These are phyloP conservation scores for Propithecus deckenii DNA, from an alignment of 2,797 vertebrate genomes.

Conservation along the genomic window DNA sequence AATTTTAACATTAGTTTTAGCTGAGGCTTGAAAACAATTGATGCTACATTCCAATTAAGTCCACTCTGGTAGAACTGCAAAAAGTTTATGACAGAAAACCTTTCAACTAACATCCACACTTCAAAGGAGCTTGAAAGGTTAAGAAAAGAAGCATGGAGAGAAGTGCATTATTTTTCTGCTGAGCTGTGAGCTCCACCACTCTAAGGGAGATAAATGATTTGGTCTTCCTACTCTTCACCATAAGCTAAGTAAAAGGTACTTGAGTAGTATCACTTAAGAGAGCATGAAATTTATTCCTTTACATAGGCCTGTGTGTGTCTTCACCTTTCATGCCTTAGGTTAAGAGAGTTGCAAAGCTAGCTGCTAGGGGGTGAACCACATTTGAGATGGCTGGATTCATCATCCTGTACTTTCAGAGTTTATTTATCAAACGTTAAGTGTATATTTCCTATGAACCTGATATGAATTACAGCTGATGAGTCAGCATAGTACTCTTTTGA, in stretches of 20 bases:
- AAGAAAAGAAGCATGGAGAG: neutral
- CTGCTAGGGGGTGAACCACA: neutral
- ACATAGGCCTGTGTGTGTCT: neutral
- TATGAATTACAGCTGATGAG: neutral
- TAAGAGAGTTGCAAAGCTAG: neutral
- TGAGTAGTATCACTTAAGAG: neutral
- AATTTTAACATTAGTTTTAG: neutral
- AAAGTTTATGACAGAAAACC: constrained; percentile 1
- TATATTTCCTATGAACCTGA: neutral
- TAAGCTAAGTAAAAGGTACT: neutral
- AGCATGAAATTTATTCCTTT: neutral
- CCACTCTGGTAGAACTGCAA: neutral
- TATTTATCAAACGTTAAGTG: neutral
- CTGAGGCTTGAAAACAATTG: neutral
- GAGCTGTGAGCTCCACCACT: neutral
- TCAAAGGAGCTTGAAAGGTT: neutral
- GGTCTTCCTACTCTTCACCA: neutral
- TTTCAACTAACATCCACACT: neutral
- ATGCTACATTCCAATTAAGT: neutral
- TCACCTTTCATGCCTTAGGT: neutral
- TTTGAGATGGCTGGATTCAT: neutral
- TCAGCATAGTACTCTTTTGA: neutral
- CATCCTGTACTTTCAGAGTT: neutral
- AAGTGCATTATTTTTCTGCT: neutral
- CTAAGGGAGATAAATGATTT: neutral